phyloP scores from a whole-genome alignment of 2,888 invertebrate species.

The Platycnemis pennipes region DNA sequence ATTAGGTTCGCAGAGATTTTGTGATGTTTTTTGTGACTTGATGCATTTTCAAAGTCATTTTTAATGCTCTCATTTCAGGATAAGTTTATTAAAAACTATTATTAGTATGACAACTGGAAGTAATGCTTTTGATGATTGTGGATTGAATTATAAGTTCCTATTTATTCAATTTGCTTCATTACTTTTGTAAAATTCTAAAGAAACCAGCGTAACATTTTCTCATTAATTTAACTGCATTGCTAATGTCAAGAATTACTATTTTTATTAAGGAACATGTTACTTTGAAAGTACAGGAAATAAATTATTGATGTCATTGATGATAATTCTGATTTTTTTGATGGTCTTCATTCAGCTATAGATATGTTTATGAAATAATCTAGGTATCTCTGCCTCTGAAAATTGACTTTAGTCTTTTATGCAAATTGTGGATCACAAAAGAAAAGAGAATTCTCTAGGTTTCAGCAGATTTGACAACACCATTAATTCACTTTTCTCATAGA shows the following conservation, averaged over 20 bases:
- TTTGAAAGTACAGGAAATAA: constrained; percentile 51
- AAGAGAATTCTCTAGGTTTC: no score
- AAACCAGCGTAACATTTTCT: constrained; percentile 50
- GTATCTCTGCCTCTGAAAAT: no score
- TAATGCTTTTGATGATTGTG: constrained; percentile 63
- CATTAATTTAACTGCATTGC: constrained; percentile 39
- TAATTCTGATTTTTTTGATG: not conserved
- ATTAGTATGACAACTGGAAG: constrained; percentile 43
- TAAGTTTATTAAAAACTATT: constrained; percentile 46
- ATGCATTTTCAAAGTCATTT: constrained; percentile 28
- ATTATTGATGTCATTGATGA: constrained; percentile 36
- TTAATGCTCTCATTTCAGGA: constrained; percentile 53
- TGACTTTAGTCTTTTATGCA: no score
- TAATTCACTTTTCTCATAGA: no score
- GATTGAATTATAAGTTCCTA: constrained; percentile 61
- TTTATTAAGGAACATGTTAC: constrained; percentile 7
- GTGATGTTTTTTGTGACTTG: constrained; percentile 50
- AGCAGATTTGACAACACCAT: no score
- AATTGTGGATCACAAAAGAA: no score
- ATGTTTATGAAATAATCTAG: no score
- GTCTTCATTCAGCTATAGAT: no score
- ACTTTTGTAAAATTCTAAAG: constrained; percentile 12
- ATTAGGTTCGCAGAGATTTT: constrained; percentile 20
- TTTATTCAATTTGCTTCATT: constrained; percentile 47
- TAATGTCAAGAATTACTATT: constrained; percentile 3